Percentiles rank a stretch among this genome's conserved stretches.
phyloP scores from a whole-genome alignment of 2,888 invertebrate genomes.

The Apodemia zela region DNA sequence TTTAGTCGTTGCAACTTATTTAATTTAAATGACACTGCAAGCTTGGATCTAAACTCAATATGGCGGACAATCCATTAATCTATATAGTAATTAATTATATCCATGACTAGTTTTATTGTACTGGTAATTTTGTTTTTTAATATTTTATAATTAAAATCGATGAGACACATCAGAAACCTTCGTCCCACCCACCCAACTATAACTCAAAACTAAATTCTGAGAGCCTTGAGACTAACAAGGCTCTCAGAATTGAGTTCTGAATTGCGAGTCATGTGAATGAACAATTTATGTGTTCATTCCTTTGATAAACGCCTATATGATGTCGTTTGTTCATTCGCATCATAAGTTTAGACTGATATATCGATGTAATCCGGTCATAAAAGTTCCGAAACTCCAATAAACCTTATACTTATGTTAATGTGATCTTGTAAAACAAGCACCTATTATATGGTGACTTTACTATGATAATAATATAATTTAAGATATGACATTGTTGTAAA shows the following conservation, averaged over 20 bases:
- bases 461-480: neutral
- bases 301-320: neutral
- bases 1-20: no score
- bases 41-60: no score
- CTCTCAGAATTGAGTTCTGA: neutral
- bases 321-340: neutral
- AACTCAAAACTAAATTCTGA: neutral
- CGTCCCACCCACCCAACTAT: neutral
- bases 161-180: neutral
- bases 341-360: slow-evolving; percentile 9
- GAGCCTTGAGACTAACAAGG: neutral
- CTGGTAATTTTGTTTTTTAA: neutral
- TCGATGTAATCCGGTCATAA: slow-evolving; percentile 10
- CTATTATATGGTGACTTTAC: neutral
- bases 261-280: neutral
- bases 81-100: neutral
- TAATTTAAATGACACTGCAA: no score
- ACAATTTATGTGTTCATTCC: slow-evolving; percentile 10
- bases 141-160: neutral
- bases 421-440: neutral
- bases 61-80: no score
- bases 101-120: neutral
- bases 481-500: neutral
- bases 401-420: slow-evolving; percentile 7
- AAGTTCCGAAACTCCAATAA: slow-evolving; percentile 8